Conservation (phyloP, 2,888 invertebrate genomes). For the Oithona nana region DNA sequence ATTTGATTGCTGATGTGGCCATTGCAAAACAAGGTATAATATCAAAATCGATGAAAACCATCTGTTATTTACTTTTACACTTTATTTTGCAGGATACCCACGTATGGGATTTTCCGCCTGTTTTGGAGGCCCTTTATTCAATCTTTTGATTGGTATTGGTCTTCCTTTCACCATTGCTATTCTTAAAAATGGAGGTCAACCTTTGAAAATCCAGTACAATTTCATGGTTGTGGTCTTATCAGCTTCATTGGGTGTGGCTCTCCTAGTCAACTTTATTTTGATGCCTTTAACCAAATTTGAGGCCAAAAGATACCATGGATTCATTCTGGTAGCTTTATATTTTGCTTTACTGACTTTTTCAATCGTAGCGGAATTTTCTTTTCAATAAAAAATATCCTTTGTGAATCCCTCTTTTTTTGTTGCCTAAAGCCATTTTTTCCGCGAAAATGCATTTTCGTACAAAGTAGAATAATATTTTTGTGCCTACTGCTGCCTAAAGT, state of each 20-base stretch:
- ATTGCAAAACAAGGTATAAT: constrained; percentile 42
- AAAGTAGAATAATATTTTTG: no score
- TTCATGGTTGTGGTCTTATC: constrained; percentile 31
- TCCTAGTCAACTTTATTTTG: constrained; percentile 30
- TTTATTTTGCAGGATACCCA: no score
- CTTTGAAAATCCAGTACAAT: constrained; percentile 25
- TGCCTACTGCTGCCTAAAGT: no score
- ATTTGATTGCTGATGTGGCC: constrained; percentile 39
- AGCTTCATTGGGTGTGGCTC: constrained; percentile 31
- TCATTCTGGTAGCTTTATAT: constrained; percentile 32
- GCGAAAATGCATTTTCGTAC: no score
- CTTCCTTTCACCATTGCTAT: constrained; percentile 11
- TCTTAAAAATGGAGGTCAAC: background rate
- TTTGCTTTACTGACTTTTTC: constrained; percentile 33
- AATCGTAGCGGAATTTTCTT: constrained; percentile 31
- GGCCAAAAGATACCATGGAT: constrained; percentile 33
- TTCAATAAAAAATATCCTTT: background rate
- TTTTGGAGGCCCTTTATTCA: constrained; percentile 47
- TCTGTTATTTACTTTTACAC: no score
- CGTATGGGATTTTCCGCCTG: constrained; percentile 46
- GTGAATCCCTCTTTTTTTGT: background rate
- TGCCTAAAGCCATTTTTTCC: no score
- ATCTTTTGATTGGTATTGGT: constrained; percentile 29
- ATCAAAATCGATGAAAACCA: no score
- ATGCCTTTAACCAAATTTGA: constrained; percentile 32